Base-by-base conservation (phyloP, 2,888 invertebrate genomes). In the Argyra leucocephala region DNA sequence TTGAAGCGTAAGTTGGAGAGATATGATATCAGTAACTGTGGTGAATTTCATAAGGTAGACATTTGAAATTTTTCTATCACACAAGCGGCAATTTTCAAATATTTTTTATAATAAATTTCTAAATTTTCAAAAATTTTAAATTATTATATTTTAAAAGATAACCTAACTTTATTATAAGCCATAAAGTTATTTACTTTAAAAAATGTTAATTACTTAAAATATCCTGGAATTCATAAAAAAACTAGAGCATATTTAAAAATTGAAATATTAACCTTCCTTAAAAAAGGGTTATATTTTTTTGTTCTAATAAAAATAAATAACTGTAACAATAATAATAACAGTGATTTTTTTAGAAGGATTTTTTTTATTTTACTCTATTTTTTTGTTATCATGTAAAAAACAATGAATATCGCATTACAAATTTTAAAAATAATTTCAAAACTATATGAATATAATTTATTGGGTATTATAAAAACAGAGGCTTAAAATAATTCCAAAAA, bases 401-500 rank as follows among this genome's bases (percentile, higher is more conserved):
- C 12, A 48, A 18, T 7, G 10, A 31, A 31, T 7, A 7, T 5
- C 31, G 10, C 10, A 7, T 31, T 10, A 5, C 31, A 31, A 31
- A 31, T 7, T 31, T 31, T 31, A 31, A 31, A 31, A 31, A 31
- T 31, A 31, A 31, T 31, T 31, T 31, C 5, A 31, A 31, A 48
- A 48, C 12, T 48, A 18, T 48, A 9, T 48, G 48, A 37, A 31
- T n/a, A 15, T 48, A 48, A 48, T 48, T 48, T 48, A 48, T 48
- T 48, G 15, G 7, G 18, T n/a, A 18, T 48, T 18, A 48, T 48
- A 48, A 18, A 48, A 48, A 48, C 48, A 5, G 48, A 48, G 15
- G 48, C 48, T 48, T 48, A 48, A 48, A 48, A 48, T 18, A 48
- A 48, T 48, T 48, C 48, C 48, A 48, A 48, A 48, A 48, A 18